Evolutionary conservation across 2,113 vertebrate species (phyloP).

Genomic region (Vombatus ursinus): DNA sequence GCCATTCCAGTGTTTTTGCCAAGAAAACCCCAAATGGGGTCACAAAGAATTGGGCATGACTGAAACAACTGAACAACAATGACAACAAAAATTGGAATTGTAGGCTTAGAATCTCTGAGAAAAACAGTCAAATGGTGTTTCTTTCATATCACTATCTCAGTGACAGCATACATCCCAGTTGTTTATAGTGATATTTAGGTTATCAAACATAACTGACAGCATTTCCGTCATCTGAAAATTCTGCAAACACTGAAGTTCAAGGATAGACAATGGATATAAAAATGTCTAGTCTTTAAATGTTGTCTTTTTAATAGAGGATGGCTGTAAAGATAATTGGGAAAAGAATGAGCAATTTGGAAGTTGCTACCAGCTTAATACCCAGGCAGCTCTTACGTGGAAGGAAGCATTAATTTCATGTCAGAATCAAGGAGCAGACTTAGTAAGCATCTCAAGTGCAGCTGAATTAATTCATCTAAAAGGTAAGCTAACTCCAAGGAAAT

Average conservation of each 20-base stretch:
- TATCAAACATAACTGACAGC: not conserved
- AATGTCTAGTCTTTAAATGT: slow-evolving; percentile 15
- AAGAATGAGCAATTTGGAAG: slow-evolving; percentile 78
- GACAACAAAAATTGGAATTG: not conserved
- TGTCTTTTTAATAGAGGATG: slow-evolving; percentile 86
- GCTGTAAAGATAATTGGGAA: slow-evolving; percentile 88
- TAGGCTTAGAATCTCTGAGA: not conserved
- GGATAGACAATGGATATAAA: not conserved
- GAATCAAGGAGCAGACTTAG: slow-evolving; percentile 91
- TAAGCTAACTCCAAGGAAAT: slow-evolving; percentile 69
- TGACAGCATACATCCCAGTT: slow-evolving; percentile 3
- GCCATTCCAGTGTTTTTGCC: not conserved
- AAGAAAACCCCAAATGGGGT: not conserved
- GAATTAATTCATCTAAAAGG: slow-evolving; percentile 85
- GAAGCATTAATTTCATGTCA: slow-evolving; percentile 93
- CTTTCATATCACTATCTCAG: slow-evolving; percentile 18
- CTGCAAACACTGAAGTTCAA: not conserved
- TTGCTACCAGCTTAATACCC: slow-evolving; percentile 93
- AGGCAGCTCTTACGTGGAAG: slow-evolving; percentile 91
- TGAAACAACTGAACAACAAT: not conserved
- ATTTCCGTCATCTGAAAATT: not conserved
- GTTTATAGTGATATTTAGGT: not conserved
- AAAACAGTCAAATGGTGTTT: not conserved
- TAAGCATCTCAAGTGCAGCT: slow-evolving; percentile 85
- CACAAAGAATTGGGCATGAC: not conserved